Evolutionary conservation across 2,888 invertebrate genomes (phyloP).

Genomic region (Gastrophysa polygoni): DNA sequence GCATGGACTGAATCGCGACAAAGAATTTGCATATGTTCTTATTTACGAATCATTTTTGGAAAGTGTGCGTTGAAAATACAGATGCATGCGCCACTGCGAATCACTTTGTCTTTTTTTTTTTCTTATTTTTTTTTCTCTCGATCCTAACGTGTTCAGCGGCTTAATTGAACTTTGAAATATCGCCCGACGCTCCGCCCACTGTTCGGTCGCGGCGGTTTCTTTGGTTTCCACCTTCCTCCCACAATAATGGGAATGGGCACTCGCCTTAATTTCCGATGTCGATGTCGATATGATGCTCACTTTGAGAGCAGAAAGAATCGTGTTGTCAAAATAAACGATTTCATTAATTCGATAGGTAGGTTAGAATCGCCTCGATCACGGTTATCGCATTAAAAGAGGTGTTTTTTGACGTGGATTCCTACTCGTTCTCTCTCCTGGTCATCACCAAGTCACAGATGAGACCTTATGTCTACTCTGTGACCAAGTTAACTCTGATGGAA

Average conservation of each 20-base stretch:
- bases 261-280: conserved; percentile 28
- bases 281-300: conserved; percentile 37
- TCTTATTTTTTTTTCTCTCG: conserved; percentile 12
- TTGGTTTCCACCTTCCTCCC: conserved; percentile 46
- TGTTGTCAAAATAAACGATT: background rate
- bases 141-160: conserved; percentile 51
- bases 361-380: too few species aligned
- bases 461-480: too few species aligned
- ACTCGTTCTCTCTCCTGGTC: too few species aligned
- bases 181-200: conserved; percentile 49
- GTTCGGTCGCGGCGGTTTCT: conserved; percentile 45
- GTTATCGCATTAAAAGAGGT: too few species aligned
- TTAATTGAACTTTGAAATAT: conserved; percentile 58
- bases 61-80: background rate
- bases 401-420: too few species aligned
- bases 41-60: too few species aligned
- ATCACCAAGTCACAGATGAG: too few species aligned
- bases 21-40: too few species aligned
- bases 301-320: conserved; percentile 20
- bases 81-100: conserved; percentile 36
- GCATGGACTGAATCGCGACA: too few species aligned
- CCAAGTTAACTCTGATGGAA: too few species aligned
- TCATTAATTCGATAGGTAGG: conserved; percentile 8
- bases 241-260: conserved; percentile 40
- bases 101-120: conserved; percentile 46